Evolutionary conservation across 2,888 invertebrate species (phyloP).

Genomic region (Meandrusa payeni): DNA sequence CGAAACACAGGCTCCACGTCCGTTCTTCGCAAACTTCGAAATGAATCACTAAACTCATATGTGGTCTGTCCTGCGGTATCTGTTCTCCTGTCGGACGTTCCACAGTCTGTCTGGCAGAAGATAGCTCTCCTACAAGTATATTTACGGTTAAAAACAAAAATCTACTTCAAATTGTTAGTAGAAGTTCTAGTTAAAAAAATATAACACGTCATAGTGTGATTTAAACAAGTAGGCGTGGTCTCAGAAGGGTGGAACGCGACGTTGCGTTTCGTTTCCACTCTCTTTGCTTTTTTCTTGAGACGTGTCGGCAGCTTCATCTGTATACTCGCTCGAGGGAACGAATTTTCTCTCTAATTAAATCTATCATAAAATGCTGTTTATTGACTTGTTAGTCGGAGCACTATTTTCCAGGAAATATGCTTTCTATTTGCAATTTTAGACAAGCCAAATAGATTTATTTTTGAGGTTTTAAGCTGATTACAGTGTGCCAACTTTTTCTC

Average conservation of each 20-base stretch:
- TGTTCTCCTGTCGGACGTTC: conserved; percentile 12
- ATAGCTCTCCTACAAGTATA: too few relatives aligned
- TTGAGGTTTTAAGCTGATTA: too few relatives aligned
- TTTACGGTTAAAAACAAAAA: too few relatives aligned
- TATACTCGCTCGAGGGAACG: conserved; percentile 67
- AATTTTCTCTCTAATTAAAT: conserved; percentile 77
- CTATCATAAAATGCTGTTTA: conserved; percentile 73
- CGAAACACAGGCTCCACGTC: conserved; percentile 35
- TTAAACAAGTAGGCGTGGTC: neutral
- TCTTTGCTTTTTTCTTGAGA: conserved; percentile 47
- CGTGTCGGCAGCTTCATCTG: conserved; percentile 52
- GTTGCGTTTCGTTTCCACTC: conserved; percentile 50
- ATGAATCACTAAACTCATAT: conserved; percentile 48
- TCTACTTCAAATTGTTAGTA: too few relatives aligned
- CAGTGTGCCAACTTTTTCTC: too few relatives aligned
- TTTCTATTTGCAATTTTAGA: conserved; percentile 23
- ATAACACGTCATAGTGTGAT: too few relatives aligned
- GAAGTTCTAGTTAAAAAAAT: too few relatives aligned
- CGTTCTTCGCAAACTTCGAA: conserved; percentile 57
- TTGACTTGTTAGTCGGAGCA: conserved; percentile 59
- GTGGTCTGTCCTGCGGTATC: conserved; percentile 35
- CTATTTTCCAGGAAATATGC: conserved; percentile 59
- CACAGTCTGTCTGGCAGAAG: neutral
- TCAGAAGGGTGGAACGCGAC: conserved; percentile 5
- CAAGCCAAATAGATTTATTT: too few relatives aligned